Conservation (phyloP, 2,113 vertebrate species). For the Proterorhinus semilunaris region DNA sequence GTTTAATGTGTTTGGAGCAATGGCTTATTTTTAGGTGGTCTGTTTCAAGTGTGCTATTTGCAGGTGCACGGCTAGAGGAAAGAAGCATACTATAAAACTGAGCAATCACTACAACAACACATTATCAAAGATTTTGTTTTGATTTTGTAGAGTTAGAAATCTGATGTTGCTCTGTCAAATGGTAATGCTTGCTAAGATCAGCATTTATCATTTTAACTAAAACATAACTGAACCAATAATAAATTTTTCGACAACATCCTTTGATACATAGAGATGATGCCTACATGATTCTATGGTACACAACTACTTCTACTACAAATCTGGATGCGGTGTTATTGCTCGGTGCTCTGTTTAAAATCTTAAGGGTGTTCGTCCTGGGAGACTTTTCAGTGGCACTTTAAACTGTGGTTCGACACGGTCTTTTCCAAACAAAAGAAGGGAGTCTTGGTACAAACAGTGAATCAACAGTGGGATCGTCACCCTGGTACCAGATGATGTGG, state of each 20-base stretch:
- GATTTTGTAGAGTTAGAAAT: too few species aligned
- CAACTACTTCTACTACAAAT: too few species aligned
- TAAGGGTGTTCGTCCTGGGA: conserved; percentile 17
- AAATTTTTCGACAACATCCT: too few species aligned
- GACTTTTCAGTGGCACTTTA: conserved; percentile 14
- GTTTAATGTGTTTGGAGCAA: conserved; percentile 4
- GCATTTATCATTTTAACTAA: too few species aligned
- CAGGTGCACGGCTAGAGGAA: background rate
- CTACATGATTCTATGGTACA: too few species aligned
- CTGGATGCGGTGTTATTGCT: conserved; percentile 15
- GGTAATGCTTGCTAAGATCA: too few species aligned
- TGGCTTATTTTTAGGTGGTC: conserved; percentile 8
- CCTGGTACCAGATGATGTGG: conserved; percentile 23
- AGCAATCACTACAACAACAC: too few species aligned
- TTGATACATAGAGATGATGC: too few species aligned
- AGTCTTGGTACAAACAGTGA: conserved; percentile 1
- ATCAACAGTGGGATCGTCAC: background rate
- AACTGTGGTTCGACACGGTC: conserved; percentile 37
- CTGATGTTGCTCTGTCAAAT: too few species aligned
- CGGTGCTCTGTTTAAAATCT: conserved; percentile 6
- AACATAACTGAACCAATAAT: too few species aligned
- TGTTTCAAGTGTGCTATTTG: conserved; percentile 10
- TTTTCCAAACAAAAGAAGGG: conserved; percentile 31
- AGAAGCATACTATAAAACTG: background rate
- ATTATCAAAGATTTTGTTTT: too few species aligned